Conservation (phyloP, 2,113 vertebrate genomes). For the Pagrus major region DNA sequence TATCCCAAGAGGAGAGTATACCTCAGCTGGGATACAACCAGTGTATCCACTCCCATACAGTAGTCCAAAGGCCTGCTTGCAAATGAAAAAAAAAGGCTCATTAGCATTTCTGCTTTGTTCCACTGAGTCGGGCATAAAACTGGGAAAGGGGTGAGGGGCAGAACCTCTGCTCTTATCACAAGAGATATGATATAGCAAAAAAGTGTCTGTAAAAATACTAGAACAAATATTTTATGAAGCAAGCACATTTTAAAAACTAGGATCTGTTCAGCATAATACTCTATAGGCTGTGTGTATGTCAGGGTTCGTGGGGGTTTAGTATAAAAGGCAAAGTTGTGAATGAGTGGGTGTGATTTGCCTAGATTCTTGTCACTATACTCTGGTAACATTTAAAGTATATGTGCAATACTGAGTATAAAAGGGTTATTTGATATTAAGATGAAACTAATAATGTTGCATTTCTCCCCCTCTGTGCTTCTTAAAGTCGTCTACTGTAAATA, state of each 20-base stretch:
- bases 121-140: slow-evolving; percentile 16
- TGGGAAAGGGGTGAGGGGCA: slow-evolving; percentile 45
- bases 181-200: slow-evolving; percentile 80
- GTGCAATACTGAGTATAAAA: slow-evolving; percentile 73
- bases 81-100: slow-evolving; percentile 29
- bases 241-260: slow-evolving; percentile 84
- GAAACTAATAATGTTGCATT: slow-evolving; percentile 60
- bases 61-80: slow-evolving; percentile 37
- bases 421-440: slow-evolving; percentile 72
- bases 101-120: slow-evolving; percentile 67
- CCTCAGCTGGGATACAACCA: slow-evolving; percentile 33
- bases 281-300: slow-evolving; percentile 71
- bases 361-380: slow-evolving; percentile 62
- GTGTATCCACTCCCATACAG: slow-evolving; percentile 32
- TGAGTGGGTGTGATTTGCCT: slow-evolving; percentile 56
- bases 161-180: slow-evolving; percentile 49
- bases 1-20: slow-evolving; percentile 12
- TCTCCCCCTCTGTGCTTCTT: slow-evolving; percentile 61
- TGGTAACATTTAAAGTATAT: slow-evolving; percentile 71
- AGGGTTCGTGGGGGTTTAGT: slow-evolving; percentile 71
- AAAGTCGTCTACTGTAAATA: slow-evolving; percentile 74
- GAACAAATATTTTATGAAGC: slow-evolving; percentile 80
- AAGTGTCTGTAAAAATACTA: slow-evolving; percentile 60
- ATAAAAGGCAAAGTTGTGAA: slow-evolving; percentile 43
- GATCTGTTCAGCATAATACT: slow-evolving; percentile 73